Base-by-base conservation (phyloP, 2,888 invertebrate genomes). In the Caenorhabditis panamensis region DNA sequence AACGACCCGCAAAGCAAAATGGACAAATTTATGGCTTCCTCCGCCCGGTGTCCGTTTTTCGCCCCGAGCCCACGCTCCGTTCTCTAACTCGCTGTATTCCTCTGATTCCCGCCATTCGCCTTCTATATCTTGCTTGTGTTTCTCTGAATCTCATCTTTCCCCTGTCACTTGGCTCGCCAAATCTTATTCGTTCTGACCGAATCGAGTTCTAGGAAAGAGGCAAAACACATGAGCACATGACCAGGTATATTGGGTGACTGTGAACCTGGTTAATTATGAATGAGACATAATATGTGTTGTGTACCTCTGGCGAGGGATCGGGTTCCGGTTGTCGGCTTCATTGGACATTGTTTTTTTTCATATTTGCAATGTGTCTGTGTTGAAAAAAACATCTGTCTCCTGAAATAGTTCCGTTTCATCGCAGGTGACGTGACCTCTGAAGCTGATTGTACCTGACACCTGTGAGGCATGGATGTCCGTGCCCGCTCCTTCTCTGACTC, bases 241-340 rank as follows among this genome's bases (percentile, higher is more conserved):
- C 36, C 62, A 71, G 71, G 71, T 71, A 56, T 54, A 56, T 41
- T 41, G 59, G 44, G 44, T 49, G 37, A 18, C 47, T 22, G 44
- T 53, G 69, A 53, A 37, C 47, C 20, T 72, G 56, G 58, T 72
- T 58, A 72, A 72, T 72, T 72, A 72, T 72, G 64, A 64, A 72
- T 72, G 58, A 72, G 63, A 36, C 41, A 72, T 72, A 58, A 58
- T 72, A 72, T 72, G 63, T 72, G 64, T 63, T 58, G 62, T 72
- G 51, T 22, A n/a, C 36, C 47, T 24, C 37, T 44, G 24, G 8
- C 26, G 2, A 24, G 41, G 16, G 1, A 54, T 58, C 58, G 36
- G 58, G 58, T 58, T 36, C 20, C 37, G 9, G 9, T 6, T 31
- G n/a, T 20, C 22, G 18, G 36, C 13, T 37, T 37, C n/a, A n/a